A percentile compares a stretch with the other conserved stretches of the same genome.
These are phyloP conservation scores for Riparia riparia DNA, from an alignment of 2,113 vertebrate genomes.

Conservation along the genomic window DNA sequence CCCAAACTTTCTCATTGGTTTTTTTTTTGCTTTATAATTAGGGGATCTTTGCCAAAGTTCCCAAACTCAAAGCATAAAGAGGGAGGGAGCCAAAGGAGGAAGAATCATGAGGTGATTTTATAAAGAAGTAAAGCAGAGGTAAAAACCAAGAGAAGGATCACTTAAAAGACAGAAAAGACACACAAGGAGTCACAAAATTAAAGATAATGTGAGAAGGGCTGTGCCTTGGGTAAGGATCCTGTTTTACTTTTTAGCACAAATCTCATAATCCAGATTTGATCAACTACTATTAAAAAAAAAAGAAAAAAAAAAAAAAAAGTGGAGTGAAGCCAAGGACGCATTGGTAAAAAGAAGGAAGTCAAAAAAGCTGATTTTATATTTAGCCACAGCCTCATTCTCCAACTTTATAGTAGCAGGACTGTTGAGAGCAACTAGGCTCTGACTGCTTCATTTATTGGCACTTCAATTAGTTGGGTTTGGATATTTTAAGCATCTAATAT, in stretches of 20 bases:
- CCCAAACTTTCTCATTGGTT: neutral
- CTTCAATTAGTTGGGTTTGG: neutral
- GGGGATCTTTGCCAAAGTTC: constrained; percentile 53
- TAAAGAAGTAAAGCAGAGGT: neutral
- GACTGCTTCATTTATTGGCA: neutral
- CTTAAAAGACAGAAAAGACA: neutral
- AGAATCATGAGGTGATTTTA: neutral
- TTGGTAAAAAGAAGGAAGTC: neutral
- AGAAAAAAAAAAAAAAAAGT: neutral
- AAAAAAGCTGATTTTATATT: neutral
- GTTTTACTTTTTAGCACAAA: neutral
- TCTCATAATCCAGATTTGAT: constrained; percentile 1
- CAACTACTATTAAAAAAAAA: neutral
- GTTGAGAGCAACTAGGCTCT: neutral
- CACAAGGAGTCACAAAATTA: neutral
- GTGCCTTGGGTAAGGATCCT: neutral
- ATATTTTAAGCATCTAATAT: constrained; percentile 2
- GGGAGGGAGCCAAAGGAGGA: neutral
- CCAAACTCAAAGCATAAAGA: neutral
- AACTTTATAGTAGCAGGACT: neutral
- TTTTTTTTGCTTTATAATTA: neutral
- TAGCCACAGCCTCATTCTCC: neutral
- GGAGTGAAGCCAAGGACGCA: neutral
- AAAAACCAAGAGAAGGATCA: neutral
- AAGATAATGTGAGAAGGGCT: neutral